Conservation (phyloP, 1,140 invertebrate species). For the Ephestia elutella region DNA sequence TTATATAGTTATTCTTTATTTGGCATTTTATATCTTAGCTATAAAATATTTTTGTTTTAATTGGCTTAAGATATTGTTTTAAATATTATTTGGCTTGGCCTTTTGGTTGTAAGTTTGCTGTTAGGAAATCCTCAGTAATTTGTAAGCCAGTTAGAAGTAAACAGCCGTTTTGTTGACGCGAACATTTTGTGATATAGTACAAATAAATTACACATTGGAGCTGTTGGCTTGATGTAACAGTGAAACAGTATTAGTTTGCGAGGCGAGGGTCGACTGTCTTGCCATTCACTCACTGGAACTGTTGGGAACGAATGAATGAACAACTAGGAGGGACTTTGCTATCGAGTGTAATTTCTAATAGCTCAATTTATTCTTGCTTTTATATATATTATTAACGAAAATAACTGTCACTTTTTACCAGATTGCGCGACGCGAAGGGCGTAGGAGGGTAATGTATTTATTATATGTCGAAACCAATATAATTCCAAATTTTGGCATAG, state of each 20-base stretch:
- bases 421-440: no score
- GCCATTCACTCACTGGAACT: conserved; percentile 1
- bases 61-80: conserved; percentile 51
- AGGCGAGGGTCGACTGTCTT: conserved; percentile 3
- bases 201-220: conserved; percentile 45
- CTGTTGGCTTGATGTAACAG: conserved; percentile 19
- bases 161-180: conserved; percentile 24
- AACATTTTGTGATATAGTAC: conserved; percentile 69
- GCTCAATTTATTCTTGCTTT: background rate
- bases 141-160: background rate
- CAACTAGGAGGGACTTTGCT: background rate
- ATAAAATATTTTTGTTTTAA: conserved; percentile 31
- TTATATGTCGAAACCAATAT: no score
- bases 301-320: background rate
- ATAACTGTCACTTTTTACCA: no score
- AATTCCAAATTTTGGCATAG: no score
- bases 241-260: conserved; percentile 3
- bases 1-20: conserved; percentile 33
- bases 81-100: conserved; percentile 49
- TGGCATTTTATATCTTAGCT: conserved; percentile 41
- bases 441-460: no score
- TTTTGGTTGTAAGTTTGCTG: conserved; percentile 37
- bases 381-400: no score
- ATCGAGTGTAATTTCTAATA: background rate
- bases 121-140: conserved; percentile 7